These are phyloP conservation scores for Unio pictorum DNA, from an alignment of 2,888 invertebrate genomes.

Conservation along the genomic window DNA sequence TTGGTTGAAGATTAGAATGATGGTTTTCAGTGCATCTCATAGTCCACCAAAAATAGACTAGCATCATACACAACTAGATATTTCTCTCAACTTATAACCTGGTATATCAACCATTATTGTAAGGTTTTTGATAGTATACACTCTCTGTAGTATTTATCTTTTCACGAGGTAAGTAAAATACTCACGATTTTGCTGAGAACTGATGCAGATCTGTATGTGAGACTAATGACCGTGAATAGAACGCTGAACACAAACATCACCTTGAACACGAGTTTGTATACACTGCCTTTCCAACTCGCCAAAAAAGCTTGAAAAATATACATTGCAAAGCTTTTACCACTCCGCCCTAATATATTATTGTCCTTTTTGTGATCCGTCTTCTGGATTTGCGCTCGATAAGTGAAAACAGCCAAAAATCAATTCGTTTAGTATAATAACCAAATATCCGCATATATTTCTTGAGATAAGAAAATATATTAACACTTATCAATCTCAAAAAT, in stretches of 20 bases:
- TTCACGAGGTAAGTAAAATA: slow-evolving; percentile 22
- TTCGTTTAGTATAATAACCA: too few species aligned
- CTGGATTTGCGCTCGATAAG: too few species aligned
- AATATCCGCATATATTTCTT: too few species aligned
- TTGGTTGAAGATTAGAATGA: too few species aligned
- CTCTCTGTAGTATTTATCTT: neutral
- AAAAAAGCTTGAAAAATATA: slow-evolving; percentile 55
- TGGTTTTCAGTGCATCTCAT: too few species aligned
- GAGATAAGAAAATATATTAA: too few species aligned
- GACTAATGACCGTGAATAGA: slow-evolving; percentile 84
- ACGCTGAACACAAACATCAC: slow-evolving; percentile 86
- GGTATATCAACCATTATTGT: too few species aligned
- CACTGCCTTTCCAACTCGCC: slow-evolving; percentile 92
- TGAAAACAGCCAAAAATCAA: too few species aligned
- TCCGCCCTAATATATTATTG: slow-evolving; percentile 59
- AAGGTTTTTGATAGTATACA: neutral
- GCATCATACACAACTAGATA: too few species aligned
- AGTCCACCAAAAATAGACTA: too few species aligned
- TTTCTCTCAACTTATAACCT: too few species aligned
- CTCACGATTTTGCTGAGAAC: slow-evolving; percentile 80
- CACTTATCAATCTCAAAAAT: too few species aligned
- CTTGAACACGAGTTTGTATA: slow-evolving; percentile 94
- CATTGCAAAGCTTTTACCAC: slow-evolving; percentile 58
- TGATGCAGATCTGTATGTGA: slow-evolving; percentile 83
- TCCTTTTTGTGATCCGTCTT: slow-evolving; percentile 35